Conservation (phyloP, 2,113 vertebrate genomes). For the Phrynosoma platyrhinos region DNA sequence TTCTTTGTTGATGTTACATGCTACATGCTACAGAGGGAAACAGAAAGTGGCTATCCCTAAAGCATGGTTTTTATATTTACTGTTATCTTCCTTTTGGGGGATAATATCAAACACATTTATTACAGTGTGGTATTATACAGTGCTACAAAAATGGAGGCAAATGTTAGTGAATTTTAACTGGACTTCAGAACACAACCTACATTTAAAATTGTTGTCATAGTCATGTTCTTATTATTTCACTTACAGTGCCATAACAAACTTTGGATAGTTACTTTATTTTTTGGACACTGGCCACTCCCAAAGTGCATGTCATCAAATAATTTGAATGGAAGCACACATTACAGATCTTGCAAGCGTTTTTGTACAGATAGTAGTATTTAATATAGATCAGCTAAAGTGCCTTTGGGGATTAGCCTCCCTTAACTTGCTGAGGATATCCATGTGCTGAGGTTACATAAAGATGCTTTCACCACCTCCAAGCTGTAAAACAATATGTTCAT, state of each 20-base stretch:
- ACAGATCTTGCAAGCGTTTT: not conserved
- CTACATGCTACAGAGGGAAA: not conserved
- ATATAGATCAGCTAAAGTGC: not conserved
- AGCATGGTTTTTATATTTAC: not conserved
- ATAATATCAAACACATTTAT: not conserved
- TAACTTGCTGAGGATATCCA: not conserved
- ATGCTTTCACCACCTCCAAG: not conserved
- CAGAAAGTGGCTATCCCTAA: not conserved
- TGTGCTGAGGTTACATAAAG: conserved; percentile 26
- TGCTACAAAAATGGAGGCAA: not conserved
- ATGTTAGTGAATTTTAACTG: not conserved
- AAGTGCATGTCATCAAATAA: not conserved
- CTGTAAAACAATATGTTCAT: conserved; percentile 28
- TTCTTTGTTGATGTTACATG: not conserved
- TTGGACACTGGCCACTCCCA: not conserved
- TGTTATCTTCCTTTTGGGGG: not conserved
- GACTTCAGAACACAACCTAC: not conserved
- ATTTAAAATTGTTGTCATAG: not conserved
- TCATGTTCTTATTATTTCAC: not conserved
- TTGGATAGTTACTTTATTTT: not conserved
- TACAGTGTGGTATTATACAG: no score
- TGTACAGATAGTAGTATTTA: conserved; percentile 36
- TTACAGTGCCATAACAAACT: not conserved
- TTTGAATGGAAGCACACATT: conserved; percentile 42
- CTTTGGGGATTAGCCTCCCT: conserved; percentile 13